These are phyloP conservation scores for Vulpes ferrilata DNA, from an alignment of 2,113 vertebrate genomes.

Conservation along the genomic window DNA sequence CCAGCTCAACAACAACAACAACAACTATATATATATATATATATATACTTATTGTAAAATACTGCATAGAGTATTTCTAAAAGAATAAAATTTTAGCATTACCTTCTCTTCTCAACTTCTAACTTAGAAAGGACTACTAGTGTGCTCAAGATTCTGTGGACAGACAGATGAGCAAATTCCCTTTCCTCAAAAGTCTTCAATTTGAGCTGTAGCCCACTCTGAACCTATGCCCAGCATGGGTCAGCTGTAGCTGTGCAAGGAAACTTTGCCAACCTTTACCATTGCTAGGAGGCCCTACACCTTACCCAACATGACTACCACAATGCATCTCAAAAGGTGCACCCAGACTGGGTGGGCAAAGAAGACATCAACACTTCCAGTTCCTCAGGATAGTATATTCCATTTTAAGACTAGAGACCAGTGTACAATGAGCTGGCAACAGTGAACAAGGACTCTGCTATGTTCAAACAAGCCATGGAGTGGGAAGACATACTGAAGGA, in stretches of 20 bases:
- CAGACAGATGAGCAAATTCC: not conserved
- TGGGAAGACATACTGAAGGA: constrained; percentile 90
- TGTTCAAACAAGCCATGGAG: constrained; percentile 84
- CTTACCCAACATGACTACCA: constrained; percentile 89
- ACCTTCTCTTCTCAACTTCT: constrained; percentile 27
- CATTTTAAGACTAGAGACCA: constrained; percentile 87
- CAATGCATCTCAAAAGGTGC: constrained; percentile 87
- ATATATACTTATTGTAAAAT: not conserved
- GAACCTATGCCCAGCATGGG: constrained; percentile 54
- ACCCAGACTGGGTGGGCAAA: constrained; percentile 88
- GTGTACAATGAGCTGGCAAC: constrained; percentile 89
- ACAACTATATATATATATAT: not conserved
- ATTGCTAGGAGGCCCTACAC: constrained; percentile 82
- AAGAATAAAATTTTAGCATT: not conserved
- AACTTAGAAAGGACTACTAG: constrained; percentile 22
- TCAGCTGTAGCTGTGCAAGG: constrained; percentile 85
- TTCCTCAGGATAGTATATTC: constrained; percentile 88
- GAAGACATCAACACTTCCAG: constrained; percentile 90
- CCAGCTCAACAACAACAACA: not conserved
- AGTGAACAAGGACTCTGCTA: constrained; percentile 88
- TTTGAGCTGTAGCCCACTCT: not conserved
- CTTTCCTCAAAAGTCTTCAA: not conserved
- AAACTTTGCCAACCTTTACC: constrained; percentile 84
- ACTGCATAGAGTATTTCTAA: not conserved
- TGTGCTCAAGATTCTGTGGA: not conserved